phyloP scores from a whole-genome alignment of 2,113 vertebrate genomes.

The Craseonycteris thonglongyai region DNA sequence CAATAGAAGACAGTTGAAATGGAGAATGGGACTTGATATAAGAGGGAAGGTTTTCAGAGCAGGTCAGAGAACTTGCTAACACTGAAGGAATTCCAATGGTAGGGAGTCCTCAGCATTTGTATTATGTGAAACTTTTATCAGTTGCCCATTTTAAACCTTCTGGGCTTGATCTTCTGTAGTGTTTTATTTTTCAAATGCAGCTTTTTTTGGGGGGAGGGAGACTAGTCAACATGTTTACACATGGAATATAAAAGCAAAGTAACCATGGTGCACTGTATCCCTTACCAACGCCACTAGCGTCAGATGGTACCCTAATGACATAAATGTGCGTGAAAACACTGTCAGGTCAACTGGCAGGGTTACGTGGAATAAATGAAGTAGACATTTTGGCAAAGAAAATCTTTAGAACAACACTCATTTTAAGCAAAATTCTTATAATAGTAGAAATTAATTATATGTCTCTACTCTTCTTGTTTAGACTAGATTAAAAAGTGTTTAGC shows the following conservation, averaged over 20 bases:
- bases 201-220: constrained; percentile 16
- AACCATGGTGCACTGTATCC: constrained; percentile 53
- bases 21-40: neutral
- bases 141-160: neutral
- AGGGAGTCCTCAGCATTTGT: neutral
- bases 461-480: neutral
- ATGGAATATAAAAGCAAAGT: constrained; percentile 49
- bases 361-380: neutral
- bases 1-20: neutral
- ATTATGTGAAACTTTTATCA: neutral
- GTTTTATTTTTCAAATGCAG: neutral
- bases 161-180: neutral
- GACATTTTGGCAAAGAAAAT: neutral
- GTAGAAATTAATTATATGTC: neutral
- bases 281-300: constrained; percentile 63
- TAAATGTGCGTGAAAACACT: constrained; percentile 24
- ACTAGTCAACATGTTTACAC: constrained; percentile 61
- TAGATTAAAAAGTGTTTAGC: neutral
- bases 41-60: neutral
- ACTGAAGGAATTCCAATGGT: neutral
- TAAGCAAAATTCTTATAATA: neutral
- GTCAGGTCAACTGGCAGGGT: neutral
- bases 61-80: neutral
- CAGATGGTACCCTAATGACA: constrained; percentile 46
- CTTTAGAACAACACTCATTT: neutral